These are phyloP conservation scores for Eudemis profundana DNA, from an alignment of 2,888 invertebrate species.

Conservation along the genomic window DNA sequence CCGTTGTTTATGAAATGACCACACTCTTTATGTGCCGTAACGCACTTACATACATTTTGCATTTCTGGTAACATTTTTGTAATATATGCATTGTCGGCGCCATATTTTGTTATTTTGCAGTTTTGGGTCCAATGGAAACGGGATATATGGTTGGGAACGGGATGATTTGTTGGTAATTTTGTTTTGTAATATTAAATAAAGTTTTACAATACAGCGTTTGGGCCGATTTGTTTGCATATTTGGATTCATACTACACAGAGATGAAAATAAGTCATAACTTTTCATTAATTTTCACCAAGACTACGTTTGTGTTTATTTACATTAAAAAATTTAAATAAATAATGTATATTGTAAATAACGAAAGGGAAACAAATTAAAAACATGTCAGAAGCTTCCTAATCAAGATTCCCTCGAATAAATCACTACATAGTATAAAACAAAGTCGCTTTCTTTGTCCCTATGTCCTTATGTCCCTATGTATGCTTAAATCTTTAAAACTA, in stretches of 20 bases:
- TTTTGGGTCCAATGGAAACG: slow-evolving; percentile 13
- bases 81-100: slow-evolving; percentile 22
- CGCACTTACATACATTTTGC: slow-evolving; percentile 45
- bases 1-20: slow-evolving; percentile 63
- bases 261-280: no score
- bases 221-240: neutral
- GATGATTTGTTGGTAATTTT: slow-evolving; percentile 1
- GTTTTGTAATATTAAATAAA: slow-evolving; percentile 7
- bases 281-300: no score
- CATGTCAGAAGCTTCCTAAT: no score
- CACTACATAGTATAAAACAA: no score
- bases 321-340: no score
- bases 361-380: no score
- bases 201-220: neutral
- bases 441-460: no score
- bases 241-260: neutral
- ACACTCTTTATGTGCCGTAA: slow-evolving; percentile 57
- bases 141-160: neutral
- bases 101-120: slow-evolving; percentile 26
- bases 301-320: no score
- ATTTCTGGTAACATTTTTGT: slow-evolving; percentile 36
- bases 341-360: no score
- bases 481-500: no score
- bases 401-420: no score
- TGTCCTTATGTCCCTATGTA: no score